These are phyloP conservation scores for Poeciliopsis turneri DNA, from an alignment of 2,797 vertebrate species.

Conservation along the genomic window DNA sequence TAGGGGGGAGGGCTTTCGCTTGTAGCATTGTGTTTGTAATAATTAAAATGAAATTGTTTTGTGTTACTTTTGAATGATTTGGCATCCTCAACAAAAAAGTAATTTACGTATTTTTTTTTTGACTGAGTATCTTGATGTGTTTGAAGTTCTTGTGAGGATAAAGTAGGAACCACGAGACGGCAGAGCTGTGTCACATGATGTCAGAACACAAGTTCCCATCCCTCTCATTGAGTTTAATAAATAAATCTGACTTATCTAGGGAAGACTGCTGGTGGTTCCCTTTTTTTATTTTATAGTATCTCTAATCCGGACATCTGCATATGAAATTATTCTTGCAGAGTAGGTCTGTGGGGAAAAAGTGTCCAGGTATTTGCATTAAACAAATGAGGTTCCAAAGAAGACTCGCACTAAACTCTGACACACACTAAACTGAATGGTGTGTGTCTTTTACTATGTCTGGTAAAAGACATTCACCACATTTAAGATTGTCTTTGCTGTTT, in stretches of 20 bases:
- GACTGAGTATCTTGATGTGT: neutral
- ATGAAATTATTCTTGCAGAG: neutral
- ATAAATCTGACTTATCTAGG: neutral
- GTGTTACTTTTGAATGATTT: neutral
- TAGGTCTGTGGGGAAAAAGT: neutral
- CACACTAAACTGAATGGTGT: no score
- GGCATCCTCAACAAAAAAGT: neutral
- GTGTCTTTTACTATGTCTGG: no score
- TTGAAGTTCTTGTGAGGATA: neutral
- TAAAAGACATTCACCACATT: no score
- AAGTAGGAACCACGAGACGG: neutral
- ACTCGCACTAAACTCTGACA: no score
- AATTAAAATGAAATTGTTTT: slow-evolving; percentile 39
- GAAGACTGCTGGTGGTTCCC: neutral
- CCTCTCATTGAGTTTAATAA: neutral
- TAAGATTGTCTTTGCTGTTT: no score
- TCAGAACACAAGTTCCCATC: neutral
- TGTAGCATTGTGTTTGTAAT: slow-evolving; percentile 19
- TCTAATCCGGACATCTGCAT: neutral
- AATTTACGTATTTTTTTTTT: neutral
- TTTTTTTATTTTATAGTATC: neutral
- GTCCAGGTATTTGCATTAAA: neutral
- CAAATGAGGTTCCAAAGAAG: neutral
- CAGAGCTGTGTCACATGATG: neutral
- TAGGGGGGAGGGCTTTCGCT: neutral